Evolutionary conservation across 2,888 invertebrate species (phyloP).

Genomic region (Microplitis manilae): DNA sequence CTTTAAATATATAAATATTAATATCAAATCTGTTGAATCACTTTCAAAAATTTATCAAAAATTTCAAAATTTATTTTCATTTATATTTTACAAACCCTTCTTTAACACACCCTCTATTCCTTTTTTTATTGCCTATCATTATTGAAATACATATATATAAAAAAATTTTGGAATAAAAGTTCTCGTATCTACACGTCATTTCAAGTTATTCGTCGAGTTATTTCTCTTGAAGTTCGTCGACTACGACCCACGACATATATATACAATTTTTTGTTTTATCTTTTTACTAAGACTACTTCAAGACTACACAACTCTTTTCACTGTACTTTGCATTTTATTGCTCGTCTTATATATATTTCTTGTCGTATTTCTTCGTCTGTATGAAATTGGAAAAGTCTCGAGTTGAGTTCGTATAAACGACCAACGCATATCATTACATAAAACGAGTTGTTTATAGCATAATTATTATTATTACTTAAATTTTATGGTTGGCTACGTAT

Average conservation of each 20-base stretch:
- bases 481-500: not conserved
- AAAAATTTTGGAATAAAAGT: not conserved
- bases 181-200: slow-evolving; percentile 4
- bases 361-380: slow-evolving; percentile 13
- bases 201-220: slow-evolving; percentile 13
- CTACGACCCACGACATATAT: too few species aligned
- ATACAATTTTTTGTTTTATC: not conserved
- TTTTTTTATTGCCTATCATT: not conserved
- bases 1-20: too few species aligned
- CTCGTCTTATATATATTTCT: slow-evolving; percentile 9
- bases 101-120: too few species aligned
- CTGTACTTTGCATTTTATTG: slow-evolving; percentile 20
- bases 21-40: too few species aligned
- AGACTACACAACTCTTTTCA: slow-evolving; percentile 11
- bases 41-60: too few species aligned
- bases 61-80: too few species aligned
- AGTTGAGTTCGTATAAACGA: slow-evolving; percentile 21
- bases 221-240: slow-evolving; percentile 15
- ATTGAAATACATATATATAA: not conserved
- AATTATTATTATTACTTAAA: not conserved
- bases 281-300: slow-evolving; percentile 14
- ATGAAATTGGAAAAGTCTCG: slow-evolving; percentile 33
- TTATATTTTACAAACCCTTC: too few species aligned
- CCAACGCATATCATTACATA: slow-evolving; percentile 9
- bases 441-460: not conserved